Evolutionary conservation across 2,113 vertebrate species (phyloP).

Genomic region (Carassius carassius): DNA sequence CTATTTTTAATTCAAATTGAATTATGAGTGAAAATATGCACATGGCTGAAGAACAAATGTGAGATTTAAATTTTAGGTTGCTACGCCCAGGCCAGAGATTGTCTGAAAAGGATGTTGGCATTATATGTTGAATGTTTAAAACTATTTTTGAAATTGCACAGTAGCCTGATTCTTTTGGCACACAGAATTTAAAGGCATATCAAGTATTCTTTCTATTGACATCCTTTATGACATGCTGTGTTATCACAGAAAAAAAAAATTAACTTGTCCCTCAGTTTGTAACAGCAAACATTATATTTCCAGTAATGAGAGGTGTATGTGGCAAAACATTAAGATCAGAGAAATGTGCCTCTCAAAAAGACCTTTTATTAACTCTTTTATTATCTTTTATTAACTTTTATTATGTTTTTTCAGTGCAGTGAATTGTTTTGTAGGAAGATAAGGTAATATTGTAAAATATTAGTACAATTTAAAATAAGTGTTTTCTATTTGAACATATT

Average conservation of each 20-base stretch:
- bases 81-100: conserved; percentile 12
- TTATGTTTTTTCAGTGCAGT: not conserved
- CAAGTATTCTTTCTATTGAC: not conserved
- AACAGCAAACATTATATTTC: not conserved
- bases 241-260: not conserved
- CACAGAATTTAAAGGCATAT: not conserved
- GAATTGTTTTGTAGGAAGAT: too few relatives aligned
- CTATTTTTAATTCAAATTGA: conserved; percentile 50
- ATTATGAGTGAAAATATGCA: conserved; percentile 8
- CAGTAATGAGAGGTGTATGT: not conserved
- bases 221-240: not conserved
- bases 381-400: too few relatives aligned
- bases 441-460: too few relatives aligned
- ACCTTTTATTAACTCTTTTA: too few relatives aligned
- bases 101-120: not conserved
- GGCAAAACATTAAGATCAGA: not conserved
- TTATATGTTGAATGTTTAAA: conserved; percentile 35
- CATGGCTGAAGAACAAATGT: conserved; percentile 2
- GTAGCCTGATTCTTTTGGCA: not conserved
- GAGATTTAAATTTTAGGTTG: not conserved
- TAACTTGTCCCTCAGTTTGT: not conserved
- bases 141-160: conserved; percentile 21
- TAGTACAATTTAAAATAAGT: too few relatives aligned
- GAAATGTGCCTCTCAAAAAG: not conserved
- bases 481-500: too few relatives aligned